These are phyloP conservation scores for Mesitornis unicolor DNA, from an alignment of 2,113 vertebrate genomes.

Conservation along the genomic window DNA sequence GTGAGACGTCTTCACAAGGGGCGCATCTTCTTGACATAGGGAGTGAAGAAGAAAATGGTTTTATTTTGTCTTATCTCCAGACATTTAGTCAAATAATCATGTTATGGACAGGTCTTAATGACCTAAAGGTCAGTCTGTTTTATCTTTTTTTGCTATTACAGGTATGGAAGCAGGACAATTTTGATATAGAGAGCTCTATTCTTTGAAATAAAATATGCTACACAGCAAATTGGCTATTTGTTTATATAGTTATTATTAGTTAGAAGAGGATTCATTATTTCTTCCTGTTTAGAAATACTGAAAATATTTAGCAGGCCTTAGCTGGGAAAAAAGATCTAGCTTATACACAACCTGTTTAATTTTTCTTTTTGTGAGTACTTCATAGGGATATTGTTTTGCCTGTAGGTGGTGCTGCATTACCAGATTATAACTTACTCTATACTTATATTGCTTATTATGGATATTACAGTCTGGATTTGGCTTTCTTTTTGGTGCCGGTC, in stretches of 20 bases:
- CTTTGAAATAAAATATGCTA: neutral
- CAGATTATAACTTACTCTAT: neutral
- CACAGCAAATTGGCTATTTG: neutral
- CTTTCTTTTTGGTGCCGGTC: neutral
- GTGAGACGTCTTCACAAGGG: conserved; percentile 54
- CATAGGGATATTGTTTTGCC: neutral
- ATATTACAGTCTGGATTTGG: accelerated
- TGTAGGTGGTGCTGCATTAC: neutral
- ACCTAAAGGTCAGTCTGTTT: conserved; percentile 73
- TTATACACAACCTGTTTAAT: neutral
- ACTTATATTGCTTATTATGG: accelerated
- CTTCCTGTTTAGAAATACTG: neutral
- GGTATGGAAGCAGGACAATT: neutral
- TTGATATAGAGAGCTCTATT: neutral
- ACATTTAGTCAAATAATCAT: conserved; percentile 74
- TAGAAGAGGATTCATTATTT: neutral
- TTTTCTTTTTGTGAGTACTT: neutral
- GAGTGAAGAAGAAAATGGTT: conserved; percentile 73
- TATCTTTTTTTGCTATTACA: neutral
- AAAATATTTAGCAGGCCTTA: neutral
- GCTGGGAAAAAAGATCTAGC: neutral
- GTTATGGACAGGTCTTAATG: conserved; percentile 84
- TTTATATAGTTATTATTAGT: neutral
- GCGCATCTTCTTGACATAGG: conserved; percentile 79
- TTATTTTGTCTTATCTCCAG: conserved; percentile 75